Percentiles rank a stretch among this genome's conserved stretches.
phyloP scores from a whole-genome alignment of 2,113 vertebrate genomes.

The Misgurnus mizolepis region DNA sequence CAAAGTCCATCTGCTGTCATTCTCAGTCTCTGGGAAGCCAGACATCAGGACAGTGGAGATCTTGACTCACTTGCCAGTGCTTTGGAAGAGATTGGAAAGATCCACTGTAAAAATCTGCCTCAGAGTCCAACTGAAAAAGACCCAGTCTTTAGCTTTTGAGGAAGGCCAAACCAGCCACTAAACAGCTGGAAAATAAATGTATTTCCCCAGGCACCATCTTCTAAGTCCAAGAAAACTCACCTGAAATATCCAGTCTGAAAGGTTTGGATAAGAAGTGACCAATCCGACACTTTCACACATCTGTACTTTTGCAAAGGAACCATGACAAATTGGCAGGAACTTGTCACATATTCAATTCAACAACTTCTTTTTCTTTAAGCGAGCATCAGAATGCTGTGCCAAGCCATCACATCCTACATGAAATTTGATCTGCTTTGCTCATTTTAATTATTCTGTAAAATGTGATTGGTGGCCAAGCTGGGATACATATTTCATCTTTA shows the following conservation, averaged over 20 bases:
- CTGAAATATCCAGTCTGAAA: background rate
- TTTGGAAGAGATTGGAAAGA: slow-evolving; percentile 95
- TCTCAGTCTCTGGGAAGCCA: slow-evolving; percentile 96
- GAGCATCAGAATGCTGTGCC: background rate
- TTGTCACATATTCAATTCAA: background rate
- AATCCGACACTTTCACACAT: background rate
- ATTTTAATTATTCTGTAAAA: background rate
- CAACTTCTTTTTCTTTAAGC: background rate
- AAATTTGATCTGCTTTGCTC: background rate
- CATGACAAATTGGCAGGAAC: background rate
- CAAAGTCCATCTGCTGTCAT: slow-evolving; percentile 92
- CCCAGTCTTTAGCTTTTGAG: slow-evolving; percentile 62
- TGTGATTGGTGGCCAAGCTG: background rate
- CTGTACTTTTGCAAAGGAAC: background rate
- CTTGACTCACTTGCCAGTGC: slow-evolving; percentile 95
- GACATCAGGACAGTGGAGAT: slow-evolving; percentile 89
- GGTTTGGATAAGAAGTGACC: background rate
- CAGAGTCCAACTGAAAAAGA: slow-evolving; percentile 62
- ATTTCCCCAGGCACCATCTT: background rate
- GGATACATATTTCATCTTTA: background rate
- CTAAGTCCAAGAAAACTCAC: background rate
- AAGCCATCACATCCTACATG: background rate
- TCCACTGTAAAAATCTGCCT: slow-evolving; percentile 81
- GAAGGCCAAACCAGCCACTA: background rate
- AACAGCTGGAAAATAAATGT: background rate